Percentiles rank a stretch among this genome's conserved stretches.
Conservation (phyloP, 2,113 vertebrate genomes). For the Micronisus gabar region DNA sequence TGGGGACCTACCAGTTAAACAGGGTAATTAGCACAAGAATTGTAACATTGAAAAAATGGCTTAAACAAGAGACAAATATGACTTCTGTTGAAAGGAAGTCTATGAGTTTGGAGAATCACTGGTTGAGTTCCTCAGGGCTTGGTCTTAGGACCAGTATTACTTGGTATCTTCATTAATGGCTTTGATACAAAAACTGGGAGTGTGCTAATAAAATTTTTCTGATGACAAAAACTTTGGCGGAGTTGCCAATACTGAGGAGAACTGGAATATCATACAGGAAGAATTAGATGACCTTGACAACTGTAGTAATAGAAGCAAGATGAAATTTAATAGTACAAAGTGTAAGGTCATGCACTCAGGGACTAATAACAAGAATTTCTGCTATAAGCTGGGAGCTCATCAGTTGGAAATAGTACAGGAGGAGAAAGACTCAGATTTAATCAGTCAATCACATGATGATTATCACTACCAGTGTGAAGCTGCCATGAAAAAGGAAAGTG, state of each 20-base stretch:
- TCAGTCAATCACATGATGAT: conserved; percentile 56
- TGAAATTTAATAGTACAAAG: conserved; percentile 63
- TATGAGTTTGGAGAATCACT: background rate
- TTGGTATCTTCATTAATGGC: background rate
- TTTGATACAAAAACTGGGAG: background rate
- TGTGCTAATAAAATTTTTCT: conserved; percentile 17
- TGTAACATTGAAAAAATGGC: background rate
- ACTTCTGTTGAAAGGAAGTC: background rate
- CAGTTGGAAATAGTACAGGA: conserved; percentile 56
- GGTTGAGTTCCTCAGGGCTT: background rate
- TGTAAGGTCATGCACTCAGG: conserved; percentile 53
- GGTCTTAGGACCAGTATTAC: background rate
- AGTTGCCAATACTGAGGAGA: background rate
- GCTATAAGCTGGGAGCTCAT: conserved; percentile 55
- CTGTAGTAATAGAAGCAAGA: conserved; percentile 53
- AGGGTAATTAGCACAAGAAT: background rate
- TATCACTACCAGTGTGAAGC: conserved; percentile 28
- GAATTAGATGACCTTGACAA: conserved; percentile 48
- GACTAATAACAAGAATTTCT: conserved; percentile 59
- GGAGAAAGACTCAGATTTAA: conserved; percentile 46
- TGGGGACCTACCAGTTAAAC: background rate
- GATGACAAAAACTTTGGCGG: conserved; percentile 22
- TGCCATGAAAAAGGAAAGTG: background rate
- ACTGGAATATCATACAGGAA: conserved; percentile 41
- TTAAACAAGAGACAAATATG: background rate